These are phyloP conservation scores for Eriocheir sinensis DNA, from an alignment of 1,140 invertebrate genomes.

Conservation along the genomic window DNA sequence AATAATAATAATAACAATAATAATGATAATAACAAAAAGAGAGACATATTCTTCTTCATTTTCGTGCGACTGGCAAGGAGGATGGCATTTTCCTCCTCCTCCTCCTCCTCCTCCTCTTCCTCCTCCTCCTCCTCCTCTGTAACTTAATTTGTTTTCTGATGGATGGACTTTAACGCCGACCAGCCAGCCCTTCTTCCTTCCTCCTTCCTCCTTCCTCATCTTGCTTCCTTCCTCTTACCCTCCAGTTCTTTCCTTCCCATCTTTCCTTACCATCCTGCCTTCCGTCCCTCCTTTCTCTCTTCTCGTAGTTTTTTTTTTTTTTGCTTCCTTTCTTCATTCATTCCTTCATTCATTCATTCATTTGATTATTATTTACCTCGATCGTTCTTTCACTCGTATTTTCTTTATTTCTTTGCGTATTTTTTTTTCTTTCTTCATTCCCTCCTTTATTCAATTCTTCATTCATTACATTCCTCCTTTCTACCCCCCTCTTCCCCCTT, in stretches of 20 bases:
- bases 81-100: not conserved
- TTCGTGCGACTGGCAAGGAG: not conserved
- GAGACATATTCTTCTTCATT: not conserved
- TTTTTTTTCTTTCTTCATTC: not conserved
- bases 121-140: not conserved
- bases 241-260: too few species aligned
- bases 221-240: too few species aligned
- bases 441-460: not conserved
- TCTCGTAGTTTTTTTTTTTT: not conserved
- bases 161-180: not conserved
- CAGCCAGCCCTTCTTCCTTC: not conserved
- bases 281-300: not conserved
- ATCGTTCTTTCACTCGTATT: too few species aligned
- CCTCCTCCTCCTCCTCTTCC: not conserved
- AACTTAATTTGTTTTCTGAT: not conserved
- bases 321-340: not conserved
- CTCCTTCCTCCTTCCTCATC: not conserved
- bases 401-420: not conserved
- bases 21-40: too few species aligned
- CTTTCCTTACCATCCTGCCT: not conserved
- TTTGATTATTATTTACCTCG: too few species aligned
- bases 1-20: too few species aligned
- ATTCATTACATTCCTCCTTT: not conserved
- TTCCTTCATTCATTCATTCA: not conserved
- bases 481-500: not conserved